Percentiles rank a stretch among this genome's conserved stretches.
These are phyloP conservation scores for Tenthredo distinguenda DNA, from an alignment of 2,888 invertebrate genomes.

Conservation along the genomic window DNA sequence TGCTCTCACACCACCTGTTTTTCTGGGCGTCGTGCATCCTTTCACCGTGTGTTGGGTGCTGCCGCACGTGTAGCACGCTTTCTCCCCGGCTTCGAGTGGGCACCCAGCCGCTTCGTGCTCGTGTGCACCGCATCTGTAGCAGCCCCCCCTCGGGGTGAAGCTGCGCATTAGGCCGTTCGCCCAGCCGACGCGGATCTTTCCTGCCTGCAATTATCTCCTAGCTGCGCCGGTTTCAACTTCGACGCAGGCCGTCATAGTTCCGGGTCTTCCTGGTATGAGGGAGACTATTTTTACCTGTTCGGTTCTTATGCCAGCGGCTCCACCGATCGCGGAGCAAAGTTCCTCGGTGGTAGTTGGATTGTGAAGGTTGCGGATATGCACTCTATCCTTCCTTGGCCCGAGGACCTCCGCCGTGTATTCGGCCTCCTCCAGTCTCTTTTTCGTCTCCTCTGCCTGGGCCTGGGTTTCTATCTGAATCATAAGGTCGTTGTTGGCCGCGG, in stretches of 20 bases:
- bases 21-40: not conserved
- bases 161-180: not conserved
- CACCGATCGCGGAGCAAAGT: not conserved
- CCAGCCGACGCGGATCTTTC: not conserved
- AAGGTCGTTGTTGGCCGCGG: no score
- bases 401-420: not conserved
- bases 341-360: not conserved
- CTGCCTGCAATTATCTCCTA: not conserved
- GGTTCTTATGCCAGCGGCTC: not conserved
- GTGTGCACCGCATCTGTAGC: not conserved
- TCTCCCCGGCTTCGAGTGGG: not conserved
- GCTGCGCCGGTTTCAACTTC: not conserved
- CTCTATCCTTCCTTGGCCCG: not conserved
- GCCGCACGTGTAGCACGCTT: not conserved
- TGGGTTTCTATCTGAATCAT: no score
- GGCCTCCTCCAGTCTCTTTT: no score
- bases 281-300: not conserved
- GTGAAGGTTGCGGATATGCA: not conserved
- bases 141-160: not conserved
- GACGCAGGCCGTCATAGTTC: not conserved
- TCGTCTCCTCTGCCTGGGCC: no score
- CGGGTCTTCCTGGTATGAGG: not conserved
- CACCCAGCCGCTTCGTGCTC: not conserved
- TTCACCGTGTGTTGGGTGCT: not conserved
- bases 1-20: not conserved